A percentile compares a stretch with the other conserved stretches of the same genome.
Conservation (phyloP, 35 echinoderm and acorn worm genomes). For the Lytechinus variegatus region DNA sequence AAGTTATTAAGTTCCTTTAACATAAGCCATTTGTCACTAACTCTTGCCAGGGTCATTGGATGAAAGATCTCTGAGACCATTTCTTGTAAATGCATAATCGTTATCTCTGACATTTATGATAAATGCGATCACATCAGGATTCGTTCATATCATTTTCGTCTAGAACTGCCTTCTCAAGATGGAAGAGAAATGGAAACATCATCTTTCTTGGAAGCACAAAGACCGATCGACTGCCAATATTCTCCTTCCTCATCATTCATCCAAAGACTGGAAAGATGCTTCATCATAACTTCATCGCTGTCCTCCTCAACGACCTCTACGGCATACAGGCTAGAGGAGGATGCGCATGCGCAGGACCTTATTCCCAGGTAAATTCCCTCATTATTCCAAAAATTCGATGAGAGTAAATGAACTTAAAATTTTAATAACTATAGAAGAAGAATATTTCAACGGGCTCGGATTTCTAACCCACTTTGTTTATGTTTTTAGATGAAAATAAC, state of each 20-base stretch:
- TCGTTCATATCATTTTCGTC: not conserved
- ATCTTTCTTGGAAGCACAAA: slow-evolving; percentile 60
- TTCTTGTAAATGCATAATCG: not conserved
- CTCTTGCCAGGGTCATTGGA: not conserved
- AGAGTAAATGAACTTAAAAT: too few relatives aligned
- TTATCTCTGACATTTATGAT: not conserved
- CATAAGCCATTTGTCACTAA: too few relatives aligned
- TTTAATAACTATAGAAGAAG: too few relatives aligned
- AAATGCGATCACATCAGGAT: not conserved
- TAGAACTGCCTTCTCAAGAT: slow-evolving; percentile 68
- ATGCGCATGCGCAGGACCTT: slow-evolving; percentile 88
- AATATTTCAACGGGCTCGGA: too few relatives aligned
- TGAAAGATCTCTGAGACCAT: not conserved
- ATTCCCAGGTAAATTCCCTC: slow-evolving; percentile 72
- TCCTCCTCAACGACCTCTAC: slow-evolving; percentile 82
- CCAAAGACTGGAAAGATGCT: slow-evolving; percentile 75
- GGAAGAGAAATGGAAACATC: slow-evolving; percentile 54
- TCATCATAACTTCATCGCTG: slow-evolving; percentile 82
- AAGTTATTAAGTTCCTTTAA: too few relatives aligned
- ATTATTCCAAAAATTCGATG: too few relatives aligned
- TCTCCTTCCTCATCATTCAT: slow-evolving; percentile 78
- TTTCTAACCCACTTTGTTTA: too few relatives aligned
- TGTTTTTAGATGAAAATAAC: too few relatives aligned
- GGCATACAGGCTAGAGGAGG: slow-evolving; percentile 84
- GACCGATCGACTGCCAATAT: slow-evolving; percentile 72